Base-by-base conservation (phyloP, 2,113 vertebrate genomes). In the Nerophis lumbriciformis region DNA sequence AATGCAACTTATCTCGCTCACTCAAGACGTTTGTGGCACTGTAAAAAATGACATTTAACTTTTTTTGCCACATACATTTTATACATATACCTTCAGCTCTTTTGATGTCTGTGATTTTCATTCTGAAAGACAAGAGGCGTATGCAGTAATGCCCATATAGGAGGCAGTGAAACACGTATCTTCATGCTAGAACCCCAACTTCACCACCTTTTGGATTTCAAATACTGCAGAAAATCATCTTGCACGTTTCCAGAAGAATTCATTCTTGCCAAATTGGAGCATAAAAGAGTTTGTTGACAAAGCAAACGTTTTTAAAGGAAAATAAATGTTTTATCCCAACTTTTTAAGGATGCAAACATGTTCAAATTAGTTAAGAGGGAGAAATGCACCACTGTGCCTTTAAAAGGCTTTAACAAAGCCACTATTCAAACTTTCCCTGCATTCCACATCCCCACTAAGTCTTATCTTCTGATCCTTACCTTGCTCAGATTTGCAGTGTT, bases 41-140 rank as follows among this genome's bases (percentile, higher is more conserved):
- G 49, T 15, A 73, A 53, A 65, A 68, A 68, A 52, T 42, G 38
- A 39, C 37, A 44, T 57, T 21, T 12, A 12, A 21, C 16, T 57
- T 57, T 44, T 45, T 45, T 28, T 28, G 28, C 42, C 55, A 44
- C 38, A 16, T 63, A 44, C 65, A 71, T 78, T 68, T 67, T 80
- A 63, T 69, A 75, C 51, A 70, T 66, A 92, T 95, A 97, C 95
- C 94, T 95, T 92, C 87, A 84, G 90, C 92, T 73, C 88, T 87
- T 94, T 93, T 92, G 88, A 85, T 92, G 89, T 93, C 94, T 96
- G 93, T 78, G 88, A 92, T 94, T 95, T 98, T 95, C 94, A 94
- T 94, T 97, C 95, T 98, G 95, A 94, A 98, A 97, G 90, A 97
- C 90, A 98, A 97, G 87, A 95, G 83, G 91, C 87, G 91, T 79